A percentile compares a stretch with the other conserved stretches of the same genome.
phyloP scores from a whole-genome alignment of 2,888 invertebrate genomes.

The Tuberolachnus salignus region DNA sequence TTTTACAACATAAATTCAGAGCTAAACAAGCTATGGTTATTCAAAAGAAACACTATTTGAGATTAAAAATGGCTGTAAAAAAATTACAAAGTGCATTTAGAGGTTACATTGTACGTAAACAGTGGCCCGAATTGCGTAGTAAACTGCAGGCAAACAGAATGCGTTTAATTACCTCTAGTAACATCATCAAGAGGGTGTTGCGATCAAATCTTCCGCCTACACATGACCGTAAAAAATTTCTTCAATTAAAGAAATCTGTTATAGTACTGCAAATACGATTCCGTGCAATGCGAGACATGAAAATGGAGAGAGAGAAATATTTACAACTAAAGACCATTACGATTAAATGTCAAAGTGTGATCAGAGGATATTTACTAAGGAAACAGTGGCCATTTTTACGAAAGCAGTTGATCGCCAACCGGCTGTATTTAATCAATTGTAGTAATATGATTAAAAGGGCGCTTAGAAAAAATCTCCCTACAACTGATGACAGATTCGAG shows the following conservation, averaged over 20 bases:
- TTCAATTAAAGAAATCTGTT: conserved; percentile 35
- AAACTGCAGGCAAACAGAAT: background rate
- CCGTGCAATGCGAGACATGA: conserved; percentile 41
- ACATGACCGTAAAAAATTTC: conserved; percentile 18
- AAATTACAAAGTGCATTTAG: conserved; percentile 33
- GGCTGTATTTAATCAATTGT: background rate
- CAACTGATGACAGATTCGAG: background rate
- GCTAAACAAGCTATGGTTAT: conserved; percentile 41
- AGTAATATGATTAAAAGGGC: conserved; percentile 33
- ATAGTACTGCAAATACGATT: conserved; percentile 47
- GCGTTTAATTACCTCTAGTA: background rate
- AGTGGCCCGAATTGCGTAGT: background rate
- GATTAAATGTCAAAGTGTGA: conserved; percentile 32
- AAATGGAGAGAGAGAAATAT: conserved; percentile 29
- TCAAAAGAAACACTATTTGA: conserved; percentile 23
- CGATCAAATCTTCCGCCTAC: conserved; percentile 26
- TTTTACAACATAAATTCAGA: conserved; percentile 48
- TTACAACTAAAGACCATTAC: conserved; percentile 1
- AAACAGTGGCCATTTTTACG: conserved; percentile 1
- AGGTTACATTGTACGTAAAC: conserved; percentile 22
- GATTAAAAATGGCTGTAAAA: conserved; percentile 16
- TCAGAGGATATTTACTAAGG: conserved; percentile 24
- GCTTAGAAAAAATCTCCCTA: conserved; percentile 26
- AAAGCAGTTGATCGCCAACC: background rate
- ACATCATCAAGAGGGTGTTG: conserved; percentile 44